Base-by-base conservation (phyloP, 1,140 invertebrate species). In the Vanessa atalanta region DNA sequence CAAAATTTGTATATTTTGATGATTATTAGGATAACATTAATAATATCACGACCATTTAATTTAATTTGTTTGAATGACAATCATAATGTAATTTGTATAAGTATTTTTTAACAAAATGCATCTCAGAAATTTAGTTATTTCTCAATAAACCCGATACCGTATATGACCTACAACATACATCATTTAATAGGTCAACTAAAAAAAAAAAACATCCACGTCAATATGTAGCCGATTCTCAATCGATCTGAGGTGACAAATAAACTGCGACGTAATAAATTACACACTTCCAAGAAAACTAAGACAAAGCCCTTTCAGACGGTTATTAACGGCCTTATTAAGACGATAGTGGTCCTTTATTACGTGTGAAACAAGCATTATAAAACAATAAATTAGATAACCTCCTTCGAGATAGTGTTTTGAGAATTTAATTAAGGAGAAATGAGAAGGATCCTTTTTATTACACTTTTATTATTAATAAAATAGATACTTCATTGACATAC, bases 331-430 rank as follows among this genome's bases (percentile, higher is more conserved):
- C 60, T 65, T 76, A 75, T 76, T 76, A 63, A 72, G 72, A 57
- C 16, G 53, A 78, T 78, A 78, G 70, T 50, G 60, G 16, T 15
- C 7, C 50, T 78, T 74, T 74, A 72, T 75, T 63, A 70, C 23
- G 76, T 78, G 76, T 78, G 72, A 72, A 72, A 76, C 75, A 70
- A 8, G 13, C 72, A 72, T 71, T 78, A 75, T 78, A 70, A 51
- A 50, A 47, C 69, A 50, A 77, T 77, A 77, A 76, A 70, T 55
- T 73, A 60, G 72, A 77, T 77, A 77, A 70, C 13, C 60, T 48
- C 47, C 57, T 75, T 55, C 23, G 7, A 63, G 55, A 60, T 73
- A 73, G 15, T 13, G 2, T 67, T 73, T 53, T 67, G 51, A 73
- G 43, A 55, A 67, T 66, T 72, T 53, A 55, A 60, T 72, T 66